A percentile compares a stretch with the other conserved stretches of the same genome.
Evolutionary conservation across 2,888 invertebrate genomes (phyloP).

Genomic region (Tetropium fuscum): DNA sequence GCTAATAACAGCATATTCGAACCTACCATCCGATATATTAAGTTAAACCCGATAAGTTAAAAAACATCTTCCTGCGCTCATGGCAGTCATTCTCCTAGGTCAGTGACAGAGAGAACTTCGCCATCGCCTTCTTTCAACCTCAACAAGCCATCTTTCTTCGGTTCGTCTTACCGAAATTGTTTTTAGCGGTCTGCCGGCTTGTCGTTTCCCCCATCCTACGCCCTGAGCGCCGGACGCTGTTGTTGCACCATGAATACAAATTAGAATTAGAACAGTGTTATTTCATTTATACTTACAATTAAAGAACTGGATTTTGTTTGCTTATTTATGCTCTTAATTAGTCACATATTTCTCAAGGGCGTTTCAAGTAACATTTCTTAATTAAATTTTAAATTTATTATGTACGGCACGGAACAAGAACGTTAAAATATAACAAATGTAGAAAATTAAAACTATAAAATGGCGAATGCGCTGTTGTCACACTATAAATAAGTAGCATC

Average conservation of each 20-base stretch:
- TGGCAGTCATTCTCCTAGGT: slow-evolving; percentile 36
- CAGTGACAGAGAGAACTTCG: slow-evolving; percentile 40
- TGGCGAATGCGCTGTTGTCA: too few species aligned
- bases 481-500: too few species aligned
- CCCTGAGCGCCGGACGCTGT: slow-evolving; percentile 33
- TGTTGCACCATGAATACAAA: slow-evolving; percentile 40
- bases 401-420: too few species aligned
- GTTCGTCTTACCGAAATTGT: slow-evolving; percentile 51
- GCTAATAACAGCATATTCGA: too few species aligned
- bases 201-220: slow-evolving; percentile 11
- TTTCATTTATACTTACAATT: slow-evolving; percentile 17
- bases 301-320: slow-evolving; percentile 5
- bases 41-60: background rate
- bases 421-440: too few species aligned
- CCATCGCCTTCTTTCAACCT: slow-evolving; percentile 39
- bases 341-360: slow-evolving; percentile 10
- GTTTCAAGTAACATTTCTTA: background rate
- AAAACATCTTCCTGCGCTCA: slow-evolving; percentile 20
- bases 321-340: slow-evolving; percentile 7
- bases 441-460: too few species aligned
- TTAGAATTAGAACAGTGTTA: slow-evolving; percentile 34
- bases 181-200: slow-evolving; percentile 47
- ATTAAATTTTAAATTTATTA: slow-evolving; percentile 26
- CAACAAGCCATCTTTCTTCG: slow-evolving; percentile 38
- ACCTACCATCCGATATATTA: too few species aligned